Evolutionary conservation across 2,888 invertebrate species (phyloP).

Genomic region (Schizaphis graminum): DNA sequence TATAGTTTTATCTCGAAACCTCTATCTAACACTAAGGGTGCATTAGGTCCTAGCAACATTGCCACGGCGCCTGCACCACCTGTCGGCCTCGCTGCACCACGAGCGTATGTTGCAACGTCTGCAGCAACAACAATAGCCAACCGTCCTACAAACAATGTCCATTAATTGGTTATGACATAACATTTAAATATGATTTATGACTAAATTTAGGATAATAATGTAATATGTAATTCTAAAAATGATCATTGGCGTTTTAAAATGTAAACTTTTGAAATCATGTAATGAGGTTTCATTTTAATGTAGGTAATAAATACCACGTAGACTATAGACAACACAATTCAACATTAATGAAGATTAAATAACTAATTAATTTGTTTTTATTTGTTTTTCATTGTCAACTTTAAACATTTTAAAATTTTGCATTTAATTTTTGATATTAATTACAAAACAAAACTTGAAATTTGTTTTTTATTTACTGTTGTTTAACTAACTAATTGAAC

Average conservation of each 20-base stretch:
- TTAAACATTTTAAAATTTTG: background rate
- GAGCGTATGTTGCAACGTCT: slow-evolving; percentile 97
- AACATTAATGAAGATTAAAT: background rate
- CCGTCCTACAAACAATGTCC: slow-evolving; percentile 73
- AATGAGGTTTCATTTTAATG: background rate
- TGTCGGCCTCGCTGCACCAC: slow-evolving; percentile 92
- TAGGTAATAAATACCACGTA: background rate
- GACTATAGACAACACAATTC: background rate
- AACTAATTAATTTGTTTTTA: background rate
- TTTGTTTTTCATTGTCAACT: background rate
- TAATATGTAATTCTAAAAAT: background rate
- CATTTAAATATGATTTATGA: background rate
- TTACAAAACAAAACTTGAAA: background rate
- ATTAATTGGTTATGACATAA: background rate
- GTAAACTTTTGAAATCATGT: background rate
- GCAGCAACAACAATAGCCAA: slow-evolving; percentile 93
- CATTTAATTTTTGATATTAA: background rate
- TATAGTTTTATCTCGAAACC: slow-evolving; percentile 71
- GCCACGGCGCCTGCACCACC: slow-evolving; percentile 98
- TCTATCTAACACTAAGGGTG: slow-evolving; percentile 91
- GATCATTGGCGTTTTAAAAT: background rate
- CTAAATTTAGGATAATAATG: background rate
- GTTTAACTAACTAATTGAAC: background rate
- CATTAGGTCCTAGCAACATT: slow-evolving; percentile 94
- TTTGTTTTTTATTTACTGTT: background rate